phyloP scores from a whole-genome alignment of 1,140 invertebrate genomes.

The Euglossa dilemma region DNA sequence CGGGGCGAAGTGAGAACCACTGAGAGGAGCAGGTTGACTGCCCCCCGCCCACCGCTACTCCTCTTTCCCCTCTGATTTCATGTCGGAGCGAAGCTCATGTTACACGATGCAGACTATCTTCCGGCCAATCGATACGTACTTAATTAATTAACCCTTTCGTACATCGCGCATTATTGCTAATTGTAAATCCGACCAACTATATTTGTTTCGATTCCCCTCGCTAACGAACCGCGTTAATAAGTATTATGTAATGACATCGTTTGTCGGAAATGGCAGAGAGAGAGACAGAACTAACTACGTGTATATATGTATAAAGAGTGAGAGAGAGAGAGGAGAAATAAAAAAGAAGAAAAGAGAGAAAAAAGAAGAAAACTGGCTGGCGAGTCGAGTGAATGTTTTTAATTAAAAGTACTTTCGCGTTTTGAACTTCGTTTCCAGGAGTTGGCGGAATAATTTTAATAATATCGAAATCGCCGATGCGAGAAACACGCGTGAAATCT shows the following conservation, averaged over 20 bases:
- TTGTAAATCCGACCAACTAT: slow-evolving; percentile 41
- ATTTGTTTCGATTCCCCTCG: slow-evolving; percentile 4
- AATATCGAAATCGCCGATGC: slow-evolving; percentile 2
- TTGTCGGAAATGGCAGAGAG: background rate
- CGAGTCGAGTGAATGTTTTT: slow-evolving; percentile 8
- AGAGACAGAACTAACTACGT: too few relatives aligned
- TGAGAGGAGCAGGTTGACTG: slow-evolving; percentile 71
- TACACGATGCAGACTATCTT: slow-evolving; percentile 66
- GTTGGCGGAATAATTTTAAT: slow-evolving; percentile 6
- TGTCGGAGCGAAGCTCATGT: slow-evolving; percentile 59
- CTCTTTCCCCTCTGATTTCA: slow-evolving; percentile 45
- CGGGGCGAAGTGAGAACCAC: slow-evolving; percentile 59
- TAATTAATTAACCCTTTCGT: slow-evolving; percentile 69
- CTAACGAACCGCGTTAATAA: slow-evolving; percentile 15
- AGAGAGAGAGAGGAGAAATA: too few relatives aligned
- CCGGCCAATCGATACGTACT: slow-evolving; percentile 68
- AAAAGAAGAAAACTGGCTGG: background rate
- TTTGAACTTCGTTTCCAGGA: background rate
- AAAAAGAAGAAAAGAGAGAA: background rate
- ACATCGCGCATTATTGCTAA: slow-evolving; percentile 55
- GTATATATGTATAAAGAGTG: too few relatives aligned
- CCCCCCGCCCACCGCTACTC: slow-evolving; percentile 50
- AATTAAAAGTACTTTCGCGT: slow-evolving; percentile 27
- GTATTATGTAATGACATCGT: slow-evolving; percentile 1
- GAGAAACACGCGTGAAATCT: too few relatives aligned